Evolutionary conservation across 1,140 invertebrate genomes (phyloP).

Genomic region (Aphelinus certus): DNA sequence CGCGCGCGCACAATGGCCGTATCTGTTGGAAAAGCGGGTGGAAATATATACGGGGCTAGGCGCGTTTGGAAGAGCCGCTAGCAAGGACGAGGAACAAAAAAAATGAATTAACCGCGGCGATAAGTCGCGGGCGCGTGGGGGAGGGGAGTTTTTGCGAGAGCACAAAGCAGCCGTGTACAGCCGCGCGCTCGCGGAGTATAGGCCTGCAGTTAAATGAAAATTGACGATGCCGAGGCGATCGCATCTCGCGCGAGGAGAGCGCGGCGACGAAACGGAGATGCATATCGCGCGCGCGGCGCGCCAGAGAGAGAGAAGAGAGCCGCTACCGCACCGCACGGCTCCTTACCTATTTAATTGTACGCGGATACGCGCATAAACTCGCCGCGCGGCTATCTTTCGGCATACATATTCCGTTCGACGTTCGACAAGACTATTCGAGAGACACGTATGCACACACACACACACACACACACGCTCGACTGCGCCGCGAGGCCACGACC

Average conservation of each 20-base stretch:
- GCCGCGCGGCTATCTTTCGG: slow-evolving; percentile 25
- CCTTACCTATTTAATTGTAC: slow-evolving; percentile 26
- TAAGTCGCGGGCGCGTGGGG: neutral
- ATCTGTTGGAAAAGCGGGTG: too few relatives aligned
- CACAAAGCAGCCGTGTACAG: neutral
- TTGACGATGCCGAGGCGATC: slow-evolving; percentile 27
- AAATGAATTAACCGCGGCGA: slow-evolving; percentile 21
- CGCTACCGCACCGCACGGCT: slow-evolving; percentile 7
- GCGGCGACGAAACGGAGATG: slow-evolving; percentile 19
- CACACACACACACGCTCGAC: neutral
- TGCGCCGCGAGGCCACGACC: neutral
- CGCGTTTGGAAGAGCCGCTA: neutral
- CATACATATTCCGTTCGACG: slow-evolving; percentile 29
- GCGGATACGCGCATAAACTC: slow-evolving; percentile 26
- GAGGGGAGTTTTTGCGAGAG: neutral
- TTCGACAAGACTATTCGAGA: slow-evolving; percentile 10
- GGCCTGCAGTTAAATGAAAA: slow-evolving; percentile 25
- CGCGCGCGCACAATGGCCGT: too few relatives aligned
- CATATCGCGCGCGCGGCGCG: slow-evolving; percentile 2
- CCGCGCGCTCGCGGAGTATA: slow-evolving; percentile 18
- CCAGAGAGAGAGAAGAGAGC: neutral
- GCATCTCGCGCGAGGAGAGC: neutral
- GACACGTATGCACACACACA: neutral
- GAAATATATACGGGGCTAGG: neutral
- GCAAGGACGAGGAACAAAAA: neutral